These are phyloP conservation scores for Ranitomeya imitator DNA, from an alignment of 2,113 vertebrate genomes.

Conservation along the genomic window DNA sequence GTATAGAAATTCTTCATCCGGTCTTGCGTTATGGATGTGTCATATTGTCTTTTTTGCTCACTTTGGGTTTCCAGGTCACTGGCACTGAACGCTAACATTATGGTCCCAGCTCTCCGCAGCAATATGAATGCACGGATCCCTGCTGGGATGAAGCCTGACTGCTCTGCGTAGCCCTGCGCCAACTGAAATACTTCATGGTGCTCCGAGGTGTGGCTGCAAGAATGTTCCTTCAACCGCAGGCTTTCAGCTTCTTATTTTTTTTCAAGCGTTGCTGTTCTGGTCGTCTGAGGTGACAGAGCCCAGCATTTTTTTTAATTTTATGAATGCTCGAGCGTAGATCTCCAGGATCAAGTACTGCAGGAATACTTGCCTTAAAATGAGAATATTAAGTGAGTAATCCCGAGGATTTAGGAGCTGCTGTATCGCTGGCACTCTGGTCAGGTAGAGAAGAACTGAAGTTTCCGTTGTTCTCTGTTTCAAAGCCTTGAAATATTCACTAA, in stretches of 20 bases:
- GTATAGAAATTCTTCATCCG: neutral
- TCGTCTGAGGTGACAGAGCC: conserved; percentile 55
- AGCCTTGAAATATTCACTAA: neutral
- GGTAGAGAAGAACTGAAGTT: neutral
- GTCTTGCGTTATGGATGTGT: neutral
- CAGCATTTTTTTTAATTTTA: neutral
- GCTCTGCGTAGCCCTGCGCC: neutral
- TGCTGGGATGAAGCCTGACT: conserved; percentile 8
- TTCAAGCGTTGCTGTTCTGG: conserved; percentile 41
- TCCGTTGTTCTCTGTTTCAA: neutral
- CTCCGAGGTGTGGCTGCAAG: conserved; percentile 31
- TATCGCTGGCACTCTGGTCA: too few species aligned
- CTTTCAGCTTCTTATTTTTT: conserved; percentile 41
- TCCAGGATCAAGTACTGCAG: neutral
- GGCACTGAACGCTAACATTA: neutral
- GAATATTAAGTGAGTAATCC: conserved; percentile 25
- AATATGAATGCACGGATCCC: conserved; percentile 37
- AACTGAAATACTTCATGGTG: neutral
- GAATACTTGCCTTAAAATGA: conserved; percentile 9
- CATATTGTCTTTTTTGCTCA: neutral
- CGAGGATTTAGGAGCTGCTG: neutral
- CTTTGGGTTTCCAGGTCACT: neutral
- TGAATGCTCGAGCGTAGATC: neutral
- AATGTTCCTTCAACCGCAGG: conserved; percentile 36
- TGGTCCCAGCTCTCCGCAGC: neutral